Base-by-base conservation (phyloP, 2,113 vertebrate species). In the Neopipo cinnamomea region DNA sequence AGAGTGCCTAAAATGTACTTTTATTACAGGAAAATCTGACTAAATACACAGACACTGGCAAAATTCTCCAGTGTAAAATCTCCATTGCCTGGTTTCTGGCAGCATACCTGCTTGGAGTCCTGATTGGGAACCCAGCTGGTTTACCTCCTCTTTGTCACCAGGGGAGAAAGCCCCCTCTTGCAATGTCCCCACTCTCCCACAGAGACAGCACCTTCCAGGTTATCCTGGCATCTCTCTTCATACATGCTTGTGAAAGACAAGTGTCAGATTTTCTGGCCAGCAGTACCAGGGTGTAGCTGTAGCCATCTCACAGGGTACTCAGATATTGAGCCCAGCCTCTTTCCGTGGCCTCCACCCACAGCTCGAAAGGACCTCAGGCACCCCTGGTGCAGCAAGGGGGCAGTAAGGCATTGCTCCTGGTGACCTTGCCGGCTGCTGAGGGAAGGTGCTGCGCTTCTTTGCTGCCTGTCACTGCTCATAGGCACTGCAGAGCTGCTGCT, bases 11-110 rank as follows among this genome's bases (percentile, higher is more conserved):
- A 89, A 91, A 85, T 22, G 44, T 59, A 80, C 71, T 62, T 94
- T 92, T 93, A 91, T 70, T 95, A 84, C 76, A 93, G 91, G 88
- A 96, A 94, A 93, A 92, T 67, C 85, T 92, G 90, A 92, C 77
- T 91, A 93, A 96, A 81, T 74, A 86, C 71, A 87, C 58, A 94
- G 88, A 79, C 56, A 82, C 42, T 50, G 68, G 72, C 75, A 91
- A 66, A 80, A 83, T 85, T 94, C 74, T 75, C 68, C 62, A 14
- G 47, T 35, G 81, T 50, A 85, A 53, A 59, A 94, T 82, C 68
- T 73, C 73, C 56, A 31, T 63, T 4, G 39, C 22, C 59, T 94
- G 47, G 8, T 83, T 94, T 72, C 80, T 89, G 88, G 76, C 65
- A 92, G 53, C 9, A 24, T 88, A 89, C 24, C 15, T 49, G 13